phyloP scores from a whole-genome alignment of 2,888 invertebrate species.

The Ichneumoninae sp. region DNA sequence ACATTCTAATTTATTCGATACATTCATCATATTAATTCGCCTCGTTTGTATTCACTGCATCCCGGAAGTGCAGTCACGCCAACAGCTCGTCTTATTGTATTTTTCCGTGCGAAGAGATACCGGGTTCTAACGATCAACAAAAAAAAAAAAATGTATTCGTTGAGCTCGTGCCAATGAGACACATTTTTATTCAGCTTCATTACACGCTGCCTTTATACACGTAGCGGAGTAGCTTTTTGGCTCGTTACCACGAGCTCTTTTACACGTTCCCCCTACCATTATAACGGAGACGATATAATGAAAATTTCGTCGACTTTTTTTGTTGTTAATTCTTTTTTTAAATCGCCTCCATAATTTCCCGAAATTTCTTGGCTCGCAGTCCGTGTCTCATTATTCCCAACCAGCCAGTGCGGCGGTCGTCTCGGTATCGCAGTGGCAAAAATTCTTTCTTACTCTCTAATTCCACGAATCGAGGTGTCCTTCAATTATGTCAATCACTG shows the following conservation, averaged over 20 bases:
- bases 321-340: slow-evolving; percentile 28
- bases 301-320: slow-evolving; percentile 27
- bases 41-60: slow-evolving; percentile 49
- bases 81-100: slow-evolving; percentile 20
- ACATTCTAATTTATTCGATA: slow-evolving; percentile 11
- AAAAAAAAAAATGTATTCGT: slow-evolving; percentile 60
- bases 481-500: slow-evolving; percentile 20
- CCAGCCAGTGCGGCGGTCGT: no score
- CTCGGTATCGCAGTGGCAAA: background rate
- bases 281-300: slow-evolving; percentile 16
- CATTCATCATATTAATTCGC: slow-evolving; percentile 47
- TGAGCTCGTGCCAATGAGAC: slow-evolving; percentile 65
- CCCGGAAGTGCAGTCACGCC: slow-evolving; percentile 55
- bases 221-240: slow-evolving; percentile 42
- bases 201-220: slow-evolving; percentile 22
- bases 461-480: slow-evolving; percentile 4
- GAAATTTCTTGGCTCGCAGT: background rate
- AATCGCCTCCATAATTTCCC: background rate
- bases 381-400: background rate
- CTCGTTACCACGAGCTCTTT: slow-evolving; percentile 3
- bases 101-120: background rate
- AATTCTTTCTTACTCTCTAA: background rate
- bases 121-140: slow-evolving; percentile 30
- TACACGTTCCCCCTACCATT: slow-evolving; percentile 1
- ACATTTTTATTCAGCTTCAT: slow-evolving; percentile 57